Conservation (phyloP, 2,113 vertebrate genomes). For the Ahaetulla prasina region DNA sequence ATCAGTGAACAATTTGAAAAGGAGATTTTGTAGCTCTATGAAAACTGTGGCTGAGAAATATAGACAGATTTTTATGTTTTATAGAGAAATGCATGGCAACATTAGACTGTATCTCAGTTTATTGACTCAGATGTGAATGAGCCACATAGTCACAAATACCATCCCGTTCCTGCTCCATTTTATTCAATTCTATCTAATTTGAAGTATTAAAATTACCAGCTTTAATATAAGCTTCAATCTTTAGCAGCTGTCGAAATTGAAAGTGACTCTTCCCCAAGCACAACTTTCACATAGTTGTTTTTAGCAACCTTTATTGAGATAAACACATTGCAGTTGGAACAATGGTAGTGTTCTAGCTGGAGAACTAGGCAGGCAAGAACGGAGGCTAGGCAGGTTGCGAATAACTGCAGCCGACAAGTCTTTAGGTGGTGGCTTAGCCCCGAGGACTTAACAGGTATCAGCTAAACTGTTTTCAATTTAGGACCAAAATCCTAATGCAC, state of each 20-base stretch:
- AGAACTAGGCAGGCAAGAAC: no score
- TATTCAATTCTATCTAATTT: background rate
- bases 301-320: background rate
- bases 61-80: background rate
- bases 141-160: background rate
- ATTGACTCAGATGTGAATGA: background rate
- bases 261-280: background rate
- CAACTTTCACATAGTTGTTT: background rate
- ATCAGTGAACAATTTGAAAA: background rate
- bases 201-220: background rate
- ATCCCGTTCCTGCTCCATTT: background rate
- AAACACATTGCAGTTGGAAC: background rate
- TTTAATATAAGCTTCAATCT: background rate
- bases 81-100: background rate
- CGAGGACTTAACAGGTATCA: no score
- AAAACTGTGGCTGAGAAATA: background rate
- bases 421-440: no score
- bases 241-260: background rate
- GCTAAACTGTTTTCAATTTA: background rate
- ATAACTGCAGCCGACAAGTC: no score
- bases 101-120: background rate
- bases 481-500: background rate
- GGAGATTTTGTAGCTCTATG: background rate
- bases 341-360: no score
- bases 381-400: no score